Evolutionary conservation across 2,113 vertebrate species (phyloP).

Genomic region (Rhinogobius similis): DNA sequence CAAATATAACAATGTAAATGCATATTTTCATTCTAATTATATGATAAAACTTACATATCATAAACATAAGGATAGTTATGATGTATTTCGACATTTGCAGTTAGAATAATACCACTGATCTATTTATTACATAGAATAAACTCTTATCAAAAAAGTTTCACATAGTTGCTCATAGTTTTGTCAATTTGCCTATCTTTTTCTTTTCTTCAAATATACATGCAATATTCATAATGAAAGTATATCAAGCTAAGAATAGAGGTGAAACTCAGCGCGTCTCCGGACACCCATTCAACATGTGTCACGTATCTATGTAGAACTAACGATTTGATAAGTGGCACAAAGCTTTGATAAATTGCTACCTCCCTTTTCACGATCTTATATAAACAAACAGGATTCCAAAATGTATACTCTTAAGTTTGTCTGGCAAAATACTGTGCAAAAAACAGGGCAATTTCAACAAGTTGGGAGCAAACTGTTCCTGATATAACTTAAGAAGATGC

Average conservation of each 20-base stretch:
- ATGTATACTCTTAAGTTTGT: constrained; percentile 34
- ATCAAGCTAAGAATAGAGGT: background rate
- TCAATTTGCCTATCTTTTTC: background rate
- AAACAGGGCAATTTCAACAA: background rate
- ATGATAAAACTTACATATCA: too few relatives aligned
- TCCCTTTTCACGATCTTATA: constrained; percentile 38
- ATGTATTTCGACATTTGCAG: background rate
- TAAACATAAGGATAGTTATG: too few relatives aligned
- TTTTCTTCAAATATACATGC: background rate
- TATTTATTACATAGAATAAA: background rate
- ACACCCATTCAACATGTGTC: background rate
- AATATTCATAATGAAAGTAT: background rate
- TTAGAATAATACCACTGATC: background rate
- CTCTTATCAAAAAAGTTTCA: background rate
- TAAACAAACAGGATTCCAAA: constrained; percentile 17
- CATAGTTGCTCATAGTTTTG: background rate
- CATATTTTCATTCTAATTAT: background rate
- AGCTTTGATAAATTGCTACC: too few relatives aligned
- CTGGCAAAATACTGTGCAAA: constrained; percentile 10
- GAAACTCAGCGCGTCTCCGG: background rate
- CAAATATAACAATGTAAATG: too few relatives aligned
- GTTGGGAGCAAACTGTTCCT: background rate
- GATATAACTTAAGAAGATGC: background rate
- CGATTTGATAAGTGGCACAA: too few relatives aligned
- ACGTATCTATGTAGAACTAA: too few relatives aligned